Evolutionary conservation across 2,113 vertebrate genomes (phyloP).

Genomic region (Notiomystis cincta): DNA sequence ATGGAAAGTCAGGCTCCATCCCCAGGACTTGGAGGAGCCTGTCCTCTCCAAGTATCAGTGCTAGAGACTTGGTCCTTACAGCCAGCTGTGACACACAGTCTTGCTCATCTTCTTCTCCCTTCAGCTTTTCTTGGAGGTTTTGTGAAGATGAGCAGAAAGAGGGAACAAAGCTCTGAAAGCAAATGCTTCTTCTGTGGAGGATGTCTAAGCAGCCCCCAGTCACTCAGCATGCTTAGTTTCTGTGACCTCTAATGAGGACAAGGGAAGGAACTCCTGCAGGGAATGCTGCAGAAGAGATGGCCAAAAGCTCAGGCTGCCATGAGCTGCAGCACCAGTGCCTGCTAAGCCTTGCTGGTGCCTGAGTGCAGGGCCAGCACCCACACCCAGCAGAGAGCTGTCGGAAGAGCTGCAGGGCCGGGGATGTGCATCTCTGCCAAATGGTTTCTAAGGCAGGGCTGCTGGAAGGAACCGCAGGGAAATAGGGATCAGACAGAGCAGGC

Average conservation of each 20-base stretch:
- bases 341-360: neutral
- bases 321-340: neutral
- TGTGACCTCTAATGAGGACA: neutral
- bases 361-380: neutral
- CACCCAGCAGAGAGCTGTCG: neutral
- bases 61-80: neutral
- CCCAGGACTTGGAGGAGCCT: neutral
- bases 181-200: neutral
- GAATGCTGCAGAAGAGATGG: neutral
- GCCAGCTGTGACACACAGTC: neutral
- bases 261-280: neutral
- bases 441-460: neutral
- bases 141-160: neutral
- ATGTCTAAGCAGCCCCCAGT: neutral
- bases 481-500: conserved; percentile 21
- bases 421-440: neutral
- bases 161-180: neutral
- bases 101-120: neutral
- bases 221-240: neutral
- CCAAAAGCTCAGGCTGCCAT: neutral
- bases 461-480: neutral
- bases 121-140: neutral
- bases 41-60: neutral
- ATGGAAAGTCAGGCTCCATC: neutral
- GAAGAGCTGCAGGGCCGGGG: neutral